phyloP scores from a whole-genome alignment of 1,140 invertebrate genomes.

The Chironomus tepperi region DNA sequence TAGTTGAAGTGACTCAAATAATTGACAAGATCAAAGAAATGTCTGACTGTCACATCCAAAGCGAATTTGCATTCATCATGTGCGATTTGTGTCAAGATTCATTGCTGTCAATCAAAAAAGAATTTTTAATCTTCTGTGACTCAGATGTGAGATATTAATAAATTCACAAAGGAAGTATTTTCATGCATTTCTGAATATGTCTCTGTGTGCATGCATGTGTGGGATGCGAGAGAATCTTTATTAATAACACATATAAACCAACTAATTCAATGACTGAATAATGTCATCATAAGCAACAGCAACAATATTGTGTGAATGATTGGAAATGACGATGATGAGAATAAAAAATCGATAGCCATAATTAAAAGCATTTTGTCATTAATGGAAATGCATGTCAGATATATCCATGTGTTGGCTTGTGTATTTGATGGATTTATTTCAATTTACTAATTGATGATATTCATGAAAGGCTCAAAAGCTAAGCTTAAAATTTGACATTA shows the following conservation, averaged over 20 bases:
- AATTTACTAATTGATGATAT: not conserved
- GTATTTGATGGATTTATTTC: constrained; percentile 3
- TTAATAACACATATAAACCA: not conserved
- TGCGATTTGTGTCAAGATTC: constrained; percentile 12
- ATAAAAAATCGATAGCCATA: constrained; percentile 11
- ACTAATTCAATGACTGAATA: too few relatives aligned
- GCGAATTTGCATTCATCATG: not conserved
- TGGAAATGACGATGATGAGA: not conserved
- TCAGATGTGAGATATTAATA: too few relatives aligned
- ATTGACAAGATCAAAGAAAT: too few relatives aligned
- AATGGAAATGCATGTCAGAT: constrained; percentile 14
- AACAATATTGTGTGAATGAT: too few relatives aligned
- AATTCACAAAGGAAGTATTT: too few relatives aligned
- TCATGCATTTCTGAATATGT: not conserved
- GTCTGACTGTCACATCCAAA: too few relatives aligned
- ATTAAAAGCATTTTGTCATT: constrained; percentile 21
- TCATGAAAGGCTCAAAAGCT: not conserved
- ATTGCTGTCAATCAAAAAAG: not conserved
- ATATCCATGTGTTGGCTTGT: not conserved
- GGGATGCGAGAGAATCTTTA: not conserved
- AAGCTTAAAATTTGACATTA: not conserved
- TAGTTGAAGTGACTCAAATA: too few relatives aligned
- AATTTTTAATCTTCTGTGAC: not conserved
- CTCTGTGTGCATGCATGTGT: not conserved
- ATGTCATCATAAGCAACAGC: too few relatives aligned